phyloP scores from a whole-genome alignment of 2,113 vertebrate genomes.

The Butastur rufipennis region DNA sequence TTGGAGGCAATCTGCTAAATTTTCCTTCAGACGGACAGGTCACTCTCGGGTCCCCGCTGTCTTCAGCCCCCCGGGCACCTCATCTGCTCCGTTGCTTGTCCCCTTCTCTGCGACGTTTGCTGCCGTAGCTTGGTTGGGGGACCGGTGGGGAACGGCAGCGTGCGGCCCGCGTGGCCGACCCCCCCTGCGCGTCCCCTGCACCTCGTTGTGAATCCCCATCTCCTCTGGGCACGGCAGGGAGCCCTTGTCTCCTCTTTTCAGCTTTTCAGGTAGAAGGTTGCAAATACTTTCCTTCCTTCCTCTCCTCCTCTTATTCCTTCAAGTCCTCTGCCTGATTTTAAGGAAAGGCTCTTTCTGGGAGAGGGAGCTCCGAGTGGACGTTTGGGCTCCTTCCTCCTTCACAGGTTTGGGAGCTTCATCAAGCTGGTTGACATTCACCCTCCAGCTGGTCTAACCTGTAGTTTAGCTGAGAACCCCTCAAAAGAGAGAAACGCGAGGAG shows the following conservation, averaged over 20 bases:
- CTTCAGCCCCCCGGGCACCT: not conserved
- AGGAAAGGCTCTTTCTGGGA: not conserved
- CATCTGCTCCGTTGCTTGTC: not conserved
- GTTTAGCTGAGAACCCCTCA: not conserved
- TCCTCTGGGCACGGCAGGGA: not conserved
- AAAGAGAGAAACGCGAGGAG: not conserved
- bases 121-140: not conserved
- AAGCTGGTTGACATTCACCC: not conserved
- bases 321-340: not conserved
- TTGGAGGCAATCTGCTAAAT: not conserved
- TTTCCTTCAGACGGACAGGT: not conserved
- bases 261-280: not conserved
- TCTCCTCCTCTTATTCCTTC: not conserved
- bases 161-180: accelerated
- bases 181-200: accelerated
- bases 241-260: not conserved
- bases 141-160: not conserved
- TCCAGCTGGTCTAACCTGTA: not conserved
- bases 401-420: not conserved
- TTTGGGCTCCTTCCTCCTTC: not conserved
- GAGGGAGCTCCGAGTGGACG: accelerated
- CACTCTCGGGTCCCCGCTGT: not conserved
- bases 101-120: not conserved
- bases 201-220: accelerated
- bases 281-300: not conserved